These are phyloP conservation scores for Atherinomorus stipes DNA, from an alignment of 2,113 vertebrate species.

Conservation along the genomic window DNA sequence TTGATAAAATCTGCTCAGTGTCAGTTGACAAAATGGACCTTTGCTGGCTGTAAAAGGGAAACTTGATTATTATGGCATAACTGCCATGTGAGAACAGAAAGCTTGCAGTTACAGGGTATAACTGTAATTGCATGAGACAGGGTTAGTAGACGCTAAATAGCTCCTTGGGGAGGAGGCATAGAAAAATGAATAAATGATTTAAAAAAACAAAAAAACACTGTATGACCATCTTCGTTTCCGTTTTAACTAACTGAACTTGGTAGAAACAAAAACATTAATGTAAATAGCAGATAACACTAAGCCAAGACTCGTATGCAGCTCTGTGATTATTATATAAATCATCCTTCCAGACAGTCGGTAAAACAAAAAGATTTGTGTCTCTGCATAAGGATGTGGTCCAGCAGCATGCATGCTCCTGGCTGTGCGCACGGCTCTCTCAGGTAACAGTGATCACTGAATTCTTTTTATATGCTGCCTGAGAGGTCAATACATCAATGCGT, in stretches of 20 bases:
- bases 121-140: not conserved
- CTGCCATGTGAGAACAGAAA: not conserved
- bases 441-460: conserved; percentile 68
- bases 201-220: not conserved
- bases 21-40: not conserved
- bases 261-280: conserved; percentile 32
- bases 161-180: not conserved
- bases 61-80: not conserved
- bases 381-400: conserved; percentile 51
- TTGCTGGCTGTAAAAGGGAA: not conserved
- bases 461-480: conserved; percentile 60
- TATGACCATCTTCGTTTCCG: conserved; percentile 15
- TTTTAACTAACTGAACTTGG: conserved; percentile 22
- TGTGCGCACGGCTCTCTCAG: conserved; percentile 45
- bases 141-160: conserved; percentile 17
- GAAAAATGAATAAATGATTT: not conserved
- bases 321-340: conserved; percentile 66
- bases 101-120: not conserved
- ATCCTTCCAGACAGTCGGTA: conserved; percentile 58
- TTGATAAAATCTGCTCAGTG: not conserved
- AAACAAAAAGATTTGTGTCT: conserved; percentile 70
- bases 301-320: conserved; percentile 58
- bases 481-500: conserved; percentile 63
- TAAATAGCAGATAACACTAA: conserved; percentile 52
- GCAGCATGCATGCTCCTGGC: conserved; percentile 29